Evolutionary conservation across 2,797 vertebrate species (phyloP), one percentile per base, ranked within the genome.

Genomic region (Sternarchorhynchus goeldii): DNA sequence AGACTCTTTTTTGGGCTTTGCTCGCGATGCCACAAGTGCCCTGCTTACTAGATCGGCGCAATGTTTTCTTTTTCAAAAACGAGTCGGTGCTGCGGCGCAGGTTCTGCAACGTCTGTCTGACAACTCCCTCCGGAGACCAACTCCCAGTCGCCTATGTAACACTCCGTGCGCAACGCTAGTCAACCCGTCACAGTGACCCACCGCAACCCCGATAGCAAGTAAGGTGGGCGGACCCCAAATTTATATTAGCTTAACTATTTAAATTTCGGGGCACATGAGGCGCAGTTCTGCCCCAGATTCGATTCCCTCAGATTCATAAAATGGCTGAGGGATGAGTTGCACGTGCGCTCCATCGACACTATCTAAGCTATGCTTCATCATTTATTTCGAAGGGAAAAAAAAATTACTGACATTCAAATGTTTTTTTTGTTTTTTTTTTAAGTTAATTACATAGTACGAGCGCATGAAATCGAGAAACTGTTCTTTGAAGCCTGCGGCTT

Each of bases 151-250:
- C 45, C 45, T 50, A 14, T 14, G 45, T 87, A 89, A 87, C 86
- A 86, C 87, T 90, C 88, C 88, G 87, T 91, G 90, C 90, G 89
- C 90, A 91, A 76, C 92, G 89, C 86, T 88, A 86, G 85, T 82
- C 83, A 84, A 90, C 88, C 90, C 88, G 89, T 87, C 90, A 88
- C 90, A 82, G 84, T 91, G 91, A 92, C 91, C 92, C 91, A 88
- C 90, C 83, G 91, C 92, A 92, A 91, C 89, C 89, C 89, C 83
- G 82, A 85, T 88, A 77, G 84, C 83, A 74, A 45, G 87, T 83
- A 83, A 88, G 86, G 91, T 92, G 91, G 90, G 92, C 89, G 91
- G 89, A 89, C 82, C 86, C 89, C 85, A 45, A 80, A 84, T 86
- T 85, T 32, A 88, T 84, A 78, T 70, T 87, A 80, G 83, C 75